A percentile compares a stretch with the other conserved stretches of the same genome.
phyloP scores from a whole-genome alignment of 2,888 invertebrate species.

The Macrosoma leucophasiata region DNA sequence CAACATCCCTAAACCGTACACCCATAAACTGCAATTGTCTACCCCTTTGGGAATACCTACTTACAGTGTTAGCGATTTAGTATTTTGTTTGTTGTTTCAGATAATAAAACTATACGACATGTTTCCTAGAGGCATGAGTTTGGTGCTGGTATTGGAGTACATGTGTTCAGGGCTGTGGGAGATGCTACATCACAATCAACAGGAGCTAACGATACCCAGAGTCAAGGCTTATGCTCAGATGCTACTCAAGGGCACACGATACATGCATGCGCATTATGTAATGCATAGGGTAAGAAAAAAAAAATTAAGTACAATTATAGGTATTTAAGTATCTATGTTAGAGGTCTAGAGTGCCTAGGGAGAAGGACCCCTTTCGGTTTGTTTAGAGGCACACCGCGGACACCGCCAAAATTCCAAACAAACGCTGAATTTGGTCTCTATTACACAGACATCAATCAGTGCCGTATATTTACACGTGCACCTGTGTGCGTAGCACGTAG shows the following conservation, averaged over 20 bases:
- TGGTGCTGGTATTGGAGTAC: slow-evolving; percentile 94
- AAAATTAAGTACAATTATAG: slow-evolving; percentile 6
- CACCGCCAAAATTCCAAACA: too few species aligned
- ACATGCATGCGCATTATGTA: slow-evolving; percentile 90
- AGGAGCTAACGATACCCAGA: slow-evolving; percentile 82
- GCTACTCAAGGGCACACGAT: slow-evolving; percentile 91
- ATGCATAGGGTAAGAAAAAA: slow-evolving; percentile 88
- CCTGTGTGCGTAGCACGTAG: too few species aligned
- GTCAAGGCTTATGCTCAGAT: slow-evolving; percentile 91
- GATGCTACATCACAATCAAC: slow-evolving; percentile 81
- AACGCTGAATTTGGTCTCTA: too few species aligned
- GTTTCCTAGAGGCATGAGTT: slow-evolving; percentile 91
- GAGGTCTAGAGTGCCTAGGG: too few species aligned
- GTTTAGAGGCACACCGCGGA: too few species aligned
- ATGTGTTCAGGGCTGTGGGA: slow-evolving; percentile 93
- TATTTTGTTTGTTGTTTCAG: slow-evolving; percentile 57
- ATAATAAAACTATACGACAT: slow-evolving; percentile 91
- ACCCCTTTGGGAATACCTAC: too few species aligned
- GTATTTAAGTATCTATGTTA: slow-evolving; percentile 3
- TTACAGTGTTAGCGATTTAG: too few species aligned
- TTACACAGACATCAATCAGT: too few species aligned
- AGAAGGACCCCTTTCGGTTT: too few species aligned
- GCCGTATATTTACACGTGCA: too few species aligned
- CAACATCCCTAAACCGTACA: too few species aligned
- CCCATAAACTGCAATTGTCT: too few species aligned